phyloP scores from a whole-genome alignment of 2,888 invertebrate species.

The Stenodera caucasica region DNA sequence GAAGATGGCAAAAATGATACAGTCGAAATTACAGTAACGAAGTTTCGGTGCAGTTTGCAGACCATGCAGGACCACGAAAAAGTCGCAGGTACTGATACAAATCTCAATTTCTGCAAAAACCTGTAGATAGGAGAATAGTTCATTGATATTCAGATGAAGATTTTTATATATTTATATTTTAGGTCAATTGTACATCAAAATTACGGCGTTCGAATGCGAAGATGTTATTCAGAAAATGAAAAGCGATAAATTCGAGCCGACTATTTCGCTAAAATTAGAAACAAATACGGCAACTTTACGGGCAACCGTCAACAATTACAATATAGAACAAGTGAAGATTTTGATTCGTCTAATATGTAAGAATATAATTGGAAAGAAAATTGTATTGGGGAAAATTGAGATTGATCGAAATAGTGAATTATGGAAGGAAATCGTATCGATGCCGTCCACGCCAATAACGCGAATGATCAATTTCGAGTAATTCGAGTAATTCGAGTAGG shows the following conservation, averaged over 20 bases:
- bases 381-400: constrained; percentile 66
- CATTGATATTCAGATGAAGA: not conserved
- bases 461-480: constrained; percentile 64
- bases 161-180: constrained; percentile 41
- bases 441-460: constrained; percentile 61
- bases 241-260: constrained; percentile 72
- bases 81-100: constrained; percentile 59
- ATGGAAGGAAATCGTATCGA: constrained; percentile 64
- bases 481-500: not conserved
- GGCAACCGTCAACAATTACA: constrained; percentile 65
- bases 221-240: constrained; percentile 65
- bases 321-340: constrained; percentile 65
- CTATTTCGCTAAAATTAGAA: constrained; percentile 76
- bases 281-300: constrained; percentile 66
- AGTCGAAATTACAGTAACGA: constrained; percentile 64
- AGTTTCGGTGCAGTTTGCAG: constrained; percentile 67
- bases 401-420: constrained; percentile 67
- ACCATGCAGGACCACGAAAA: constrained; percentile 74
- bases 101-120: too few relatives aligned
- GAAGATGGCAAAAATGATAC: constrained; percentile 68
- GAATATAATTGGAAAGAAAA: constrained; percentile 69
- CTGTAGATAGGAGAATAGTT: not conserved
- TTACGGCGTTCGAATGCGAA: constrained; percentile 69
- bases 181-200: constrained; percentile 77
- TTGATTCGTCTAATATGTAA: constrained; percentile 68